These are phyloP conservation scores for Scaptomyza pallida DNA, from an alignment of 1,140 invertebrate species.

Conservation along the genomic window DNA sequence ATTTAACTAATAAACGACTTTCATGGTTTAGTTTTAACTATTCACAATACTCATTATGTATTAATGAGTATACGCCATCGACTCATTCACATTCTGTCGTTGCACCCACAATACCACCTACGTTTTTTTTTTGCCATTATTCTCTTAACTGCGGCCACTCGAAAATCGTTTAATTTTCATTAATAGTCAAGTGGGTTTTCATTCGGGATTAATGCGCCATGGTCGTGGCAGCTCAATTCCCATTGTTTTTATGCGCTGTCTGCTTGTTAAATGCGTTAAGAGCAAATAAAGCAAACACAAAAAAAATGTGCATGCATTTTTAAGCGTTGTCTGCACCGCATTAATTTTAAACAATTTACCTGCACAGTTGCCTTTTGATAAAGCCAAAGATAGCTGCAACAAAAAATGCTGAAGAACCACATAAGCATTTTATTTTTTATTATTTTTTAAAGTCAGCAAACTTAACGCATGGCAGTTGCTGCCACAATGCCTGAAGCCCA, in stretches of 20 bases:
- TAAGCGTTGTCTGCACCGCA: conserved; percentile 65
- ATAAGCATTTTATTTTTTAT: conserved; percentile 55
- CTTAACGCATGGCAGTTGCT: conserved; percentile 13
- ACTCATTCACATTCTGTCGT: conserved; percentile 9
- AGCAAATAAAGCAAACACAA: conserved; percentile 26
- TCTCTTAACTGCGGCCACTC: conserved; percentile 50
- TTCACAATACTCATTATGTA: conserved; percentile 17
- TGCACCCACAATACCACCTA: neutral
- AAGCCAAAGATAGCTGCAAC: neutral
- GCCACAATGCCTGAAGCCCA: conserved; percentile 1
- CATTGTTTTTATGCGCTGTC: conserved; percentile 60
- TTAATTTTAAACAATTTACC: conserved; percentile 76
- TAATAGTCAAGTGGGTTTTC: conserved; percentile 70
- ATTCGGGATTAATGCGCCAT: conserved; percentile 72
- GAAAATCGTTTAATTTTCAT: conserved; percentile 80
- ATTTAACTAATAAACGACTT: neutral
- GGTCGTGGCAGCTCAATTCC: conserved; percentile 23
- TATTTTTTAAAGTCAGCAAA: conserved; percentile 60
- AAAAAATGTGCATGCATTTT: conserved; percentile 72
- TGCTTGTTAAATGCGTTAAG: conserved; percentile 38
- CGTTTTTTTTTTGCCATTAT: conserved; percentile 7
- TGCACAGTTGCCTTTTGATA: conserved; percentile 32
- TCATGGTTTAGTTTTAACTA: neutral
- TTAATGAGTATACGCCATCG: conserved; percentile 18
- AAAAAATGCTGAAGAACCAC: conserved; percentile 11